Conservation (phyloP, 2,113 vertebrate genomes). For the Alexandromys fortis region DNA sequence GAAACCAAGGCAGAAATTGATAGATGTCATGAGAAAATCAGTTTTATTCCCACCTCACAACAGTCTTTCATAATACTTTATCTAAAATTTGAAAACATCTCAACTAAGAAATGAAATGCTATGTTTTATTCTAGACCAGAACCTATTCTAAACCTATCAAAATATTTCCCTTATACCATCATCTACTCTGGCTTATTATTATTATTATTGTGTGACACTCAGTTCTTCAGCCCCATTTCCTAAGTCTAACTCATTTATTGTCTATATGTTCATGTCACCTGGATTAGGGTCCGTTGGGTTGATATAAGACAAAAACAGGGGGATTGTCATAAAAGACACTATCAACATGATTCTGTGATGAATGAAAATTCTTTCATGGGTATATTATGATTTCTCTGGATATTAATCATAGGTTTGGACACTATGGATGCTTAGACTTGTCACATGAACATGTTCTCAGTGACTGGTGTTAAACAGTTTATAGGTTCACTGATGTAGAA, state of each 20-base stretch:
- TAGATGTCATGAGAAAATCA: background rate
- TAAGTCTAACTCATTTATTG: background rate
- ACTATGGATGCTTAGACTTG: background rate
- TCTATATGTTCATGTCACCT: background rate
- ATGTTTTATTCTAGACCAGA: background rate
- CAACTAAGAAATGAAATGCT: background rate
- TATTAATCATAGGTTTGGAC: background rate
- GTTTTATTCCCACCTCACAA: background rate
- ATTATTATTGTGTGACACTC: background rate
- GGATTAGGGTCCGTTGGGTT: background rate
- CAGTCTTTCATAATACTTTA: background rate
- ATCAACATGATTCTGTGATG: background rate
- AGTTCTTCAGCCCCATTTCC: background rate
- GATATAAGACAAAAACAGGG: background rate
- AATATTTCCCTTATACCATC: background rate
- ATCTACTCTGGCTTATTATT: background rate
- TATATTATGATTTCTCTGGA: background rate
- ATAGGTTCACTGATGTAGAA: background rate
- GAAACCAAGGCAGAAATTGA: background rate
- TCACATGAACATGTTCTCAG: background rate
- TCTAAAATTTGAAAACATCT: slow-evolving; percentile 6
- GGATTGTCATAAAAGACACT: background rate
- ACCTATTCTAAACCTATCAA: background rate
- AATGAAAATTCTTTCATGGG: background rate
- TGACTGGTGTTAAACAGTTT: background rate